Base-by-base conservation (phyloP, 2,113 vertebrate species). In the Etia nguti region DNA sequence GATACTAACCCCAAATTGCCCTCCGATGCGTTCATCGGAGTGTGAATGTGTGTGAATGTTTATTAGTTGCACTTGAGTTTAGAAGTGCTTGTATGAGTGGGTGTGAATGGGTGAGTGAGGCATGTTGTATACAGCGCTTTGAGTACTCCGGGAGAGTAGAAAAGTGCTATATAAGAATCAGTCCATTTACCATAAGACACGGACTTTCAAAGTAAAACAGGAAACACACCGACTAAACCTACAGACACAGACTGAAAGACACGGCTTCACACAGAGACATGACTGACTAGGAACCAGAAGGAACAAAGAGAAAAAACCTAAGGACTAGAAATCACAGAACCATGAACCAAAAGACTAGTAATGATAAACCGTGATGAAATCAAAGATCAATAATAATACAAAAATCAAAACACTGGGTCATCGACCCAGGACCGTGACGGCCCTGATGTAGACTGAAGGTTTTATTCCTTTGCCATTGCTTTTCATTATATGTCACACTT, bases 301-400 rank as follows among this genome's bases (percentile, higher is more conserved):
- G 59, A 12, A 62, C 4, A 36, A 18, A 7, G 0, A 62, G 59
- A 62, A 31, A 36, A 12, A 62, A 62, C 6, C 0, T 36, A 36
- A n/a, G 10, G 2, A n/a, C 0, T 0, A 36, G 59, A 62, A 62
- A 62, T 62, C 31, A 36, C 59, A 62, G 18, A 62, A n/a, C 59
- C 31, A 62, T 7, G 10, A 62, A 62, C 31, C 18, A 7, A 36
- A 62, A 0, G 31, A 62, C 9, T 34, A 0, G 57, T 60, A 34
- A 60, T 6, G 2, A 62, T 36, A n/a, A 36, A 62, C 11, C 2
- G 10, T 20, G 31, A 62, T 1, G 16, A 7, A 62, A 62, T 62
- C 0, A 36, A 1, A 62, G 59, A 18, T 62, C n/a, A 62, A 36
- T 62, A 62, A 36, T 36, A n/a, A 62, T 11, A 20, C 10, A 62